Evolutionary conservation across 1,140 invertebrate genomes (phyloP).

Genomic region (Trichonephila clavipes): DNA sequence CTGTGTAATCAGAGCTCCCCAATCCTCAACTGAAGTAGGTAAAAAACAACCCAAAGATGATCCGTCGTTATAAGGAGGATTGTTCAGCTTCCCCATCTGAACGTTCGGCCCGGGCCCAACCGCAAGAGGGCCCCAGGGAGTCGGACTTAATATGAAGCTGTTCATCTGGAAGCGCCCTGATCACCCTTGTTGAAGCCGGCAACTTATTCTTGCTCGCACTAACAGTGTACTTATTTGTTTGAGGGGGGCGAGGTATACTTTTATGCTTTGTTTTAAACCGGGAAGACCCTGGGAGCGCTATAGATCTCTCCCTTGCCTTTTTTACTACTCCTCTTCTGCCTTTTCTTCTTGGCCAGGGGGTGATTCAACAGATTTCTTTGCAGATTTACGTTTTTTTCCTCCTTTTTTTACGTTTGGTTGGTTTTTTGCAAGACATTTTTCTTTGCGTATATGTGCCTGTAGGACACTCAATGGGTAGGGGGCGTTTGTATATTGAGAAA

Average conservation of each 20-base stretch:
- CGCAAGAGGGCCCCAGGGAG: slow-evolving; percentile 58
- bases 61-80: slow-evolving; percentile 28
- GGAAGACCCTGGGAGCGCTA: not conserved
- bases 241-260: not conserved
- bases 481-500: not conserved
- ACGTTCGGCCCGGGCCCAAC: slow-evolving; percentile 16
- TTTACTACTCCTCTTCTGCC: slow-evolving; percentile 14
- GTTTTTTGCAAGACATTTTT: slow-evolving; percentile 37
- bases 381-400: slow-evolving; percentile 46
- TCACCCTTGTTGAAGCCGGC: slow-evolving; percentile 8
- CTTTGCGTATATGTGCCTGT: slow-evolving; percentile 31
- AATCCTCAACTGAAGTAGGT: slow-evolving; percentile 16
- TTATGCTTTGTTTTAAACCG: slow-evolving; percentile 57
- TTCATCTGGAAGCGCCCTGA: slow-evolving; percentile 50
- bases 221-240: slow-evolving; percentile 53
- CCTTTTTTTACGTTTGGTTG: not conserved
- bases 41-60: slow-evolving; percentile 10
- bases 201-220: slow-evolving; percentile 48
- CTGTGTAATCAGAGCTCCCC: not conserved
- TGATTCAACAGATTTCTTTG: slow-evolving; percentile 63
- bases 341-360: slow-evolving; percentile 33
- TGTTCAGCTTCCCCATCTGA: slow-evolving; percentile 14
- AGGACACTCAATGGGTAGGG: not conserved
- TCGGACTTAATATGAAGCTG: slow-evolving; percentile 51
- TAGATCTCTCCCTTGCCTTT: slow-evolving; percentile 12